These are phyloP conservation scores for Rallus crepitans DNA, from an alignment of 2,797 vertebrate species.

Conservation along the genomic window DNA sequence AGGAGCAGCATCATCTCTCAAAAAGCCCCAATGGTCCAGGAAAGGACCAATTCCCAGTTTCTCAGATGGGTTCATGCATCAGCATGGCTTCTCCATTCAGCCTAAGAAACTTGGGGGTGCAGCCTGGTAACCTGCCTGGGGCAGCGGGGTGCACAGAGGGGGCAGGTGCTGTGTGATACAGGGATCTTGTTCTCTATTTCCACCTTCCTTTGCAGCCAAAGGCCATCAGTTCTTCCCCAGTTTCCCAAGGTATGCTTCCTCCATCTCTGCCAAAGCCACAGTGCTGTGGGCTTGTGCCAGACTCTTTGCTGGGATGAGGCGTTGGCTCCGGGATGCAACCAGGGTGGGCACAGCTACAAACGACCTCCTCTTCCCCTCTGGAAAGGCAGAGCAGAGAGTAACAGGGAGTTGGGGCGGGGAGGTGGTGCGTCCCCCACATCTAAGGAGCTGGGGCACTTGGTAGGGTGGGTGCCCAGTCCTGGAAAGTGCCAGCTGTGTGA, in stretches of 20 bases:
- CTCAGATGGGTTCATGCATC: not conserved
- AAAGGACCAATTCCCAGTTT: not conserved
- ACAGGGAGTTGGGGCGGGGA: not conserved
- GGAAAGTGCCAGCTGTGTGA: accelerated
- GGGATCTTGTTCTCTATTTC: not conserved
- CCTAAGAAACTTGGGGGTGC: not conserved
- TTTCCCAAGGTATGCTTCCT: not conserved
- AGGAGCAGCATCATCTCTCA: not conserved
- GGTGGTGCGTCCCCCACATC: accelerated
- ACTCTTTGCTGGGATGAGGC: not conserved
- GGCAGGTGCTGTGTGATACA: not conserved
- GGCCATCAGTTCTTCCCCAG: not conserved
- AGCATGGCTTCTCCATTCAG: not conserved
- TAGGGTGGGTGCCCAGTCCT: not conserved
- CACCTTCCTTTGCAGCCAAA: constrained; percentile 28
- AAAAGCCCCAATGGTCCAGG: not conserved
- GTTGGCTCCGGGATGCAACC: not conserved
- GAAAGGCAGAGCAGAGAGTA: constrained; percentile 17
- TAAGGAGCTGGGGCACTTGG: not conserved
- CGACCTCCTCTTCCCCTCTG: constrained; percentile 54
- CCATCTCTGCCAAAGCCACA: not conserved
- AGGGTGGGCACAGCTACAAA: not conserved
- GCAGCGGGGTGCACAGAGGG: not conserved
- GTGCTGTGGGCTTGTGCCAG: not conserved
- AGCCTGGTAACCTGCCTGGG: not conserved